These are phyloP conservation scores for Andrena chrysosceles DNA, from an alignment of 2,888 invertebrate species.

Conservation along the genomic window DNA sequence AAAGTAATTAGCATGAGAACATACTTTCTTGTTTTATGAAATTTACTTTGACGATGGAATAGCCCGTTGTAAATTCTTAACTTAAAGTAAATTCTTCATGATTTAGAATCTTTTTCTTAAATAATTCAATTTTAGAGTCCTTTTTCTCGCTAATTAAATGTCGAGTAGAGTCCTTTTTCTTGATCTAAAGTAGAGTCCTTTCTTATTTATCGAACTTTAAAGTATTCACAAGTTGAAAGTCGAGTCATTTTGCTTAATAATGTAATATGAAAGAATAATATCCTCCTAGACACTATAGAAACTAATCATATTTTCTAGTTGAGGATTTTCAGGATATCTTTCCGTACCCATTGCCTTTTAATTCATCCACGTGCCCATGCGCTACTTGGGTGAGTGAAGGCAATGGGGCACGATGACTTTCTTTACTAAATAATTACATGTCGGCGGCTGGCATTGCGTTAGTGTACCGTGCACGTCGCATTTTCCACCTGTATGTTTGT, in stretches of 20 bases:
- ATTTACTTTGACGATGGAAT: no score
- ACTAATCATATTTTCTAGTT: not conserved
- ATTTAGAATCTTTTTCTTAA: not conserved
- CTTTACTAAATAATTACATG: not conserved
- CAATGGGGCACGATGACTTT: not conserved
- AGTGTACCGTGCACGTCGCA: conserved; percentile 11
- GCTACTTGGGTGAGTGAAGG: conserved; percentile 10
- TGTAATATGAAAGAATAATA: not conserved
- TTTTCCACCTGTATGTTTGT: not conserved
- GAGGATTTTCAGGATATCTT: conserved; percentile 19
- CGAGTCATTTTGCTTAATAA: no score
- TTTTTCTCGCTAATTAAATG: not conserved
- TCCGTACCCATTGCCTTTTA: not conserved
- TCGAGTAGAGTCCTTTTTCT: not conserved
- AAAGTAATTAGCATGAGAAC: no score
- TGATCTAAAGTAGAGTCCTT: no score
- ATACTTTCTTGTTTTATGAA: no score
- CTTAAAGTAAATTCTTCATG: not conserved
- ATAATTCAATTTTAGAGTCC: not conserved
- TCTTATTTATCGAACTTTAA: no score
- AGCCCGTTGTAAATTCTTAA: not conserved
- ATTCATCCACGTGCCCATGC: conserved; percentile 8
- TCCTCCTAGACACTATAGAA: not conserved
- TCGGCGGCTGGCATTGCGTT: not conserved
- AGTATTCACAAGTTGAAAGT: no score